phyloP scores from a whole-genome alignment of 2,797 vertebrate species.

The Tamandua tetradactyla region DNA sequence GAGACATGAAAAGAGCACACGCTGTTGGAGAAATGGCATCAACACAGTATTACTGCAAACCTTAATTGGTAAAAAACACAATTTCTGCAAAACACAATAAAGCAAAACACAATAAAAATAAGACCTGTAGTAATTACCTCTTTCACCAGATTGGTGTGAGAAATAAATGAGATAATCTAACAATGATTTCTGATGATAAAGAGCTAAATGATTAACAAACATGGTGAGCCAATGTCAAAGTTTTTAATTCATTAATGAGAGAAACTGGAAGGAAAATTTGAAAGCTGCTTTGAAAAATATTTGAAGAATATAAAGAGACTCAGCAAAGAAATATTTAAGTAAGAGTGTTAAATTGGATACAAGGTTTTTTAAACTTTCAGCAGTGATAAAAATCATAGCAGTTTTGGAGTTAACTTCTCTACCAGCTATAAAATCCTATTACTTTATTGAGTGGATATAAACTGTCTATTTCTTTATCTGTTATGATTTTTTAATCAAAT shows the following conservation, averaged over 20 bases:
- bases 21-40: no score
- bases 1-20: no score
- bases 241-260: constrained; percentile 24
- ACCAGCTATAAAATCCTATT: background rate
- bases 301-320: background rate
- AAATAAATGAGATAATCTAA: background rate
- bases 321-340: background rate
- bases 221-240: background rate
- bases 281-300: background rate
- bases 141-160: background rate
- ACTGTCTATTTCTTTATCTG: background rate
- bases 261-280: background rate
- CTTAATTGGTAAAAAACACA: no score
- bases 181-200: background rate
- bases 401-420: background rate
- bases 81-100: no score
- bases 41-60: no score
- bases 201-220: background rate
- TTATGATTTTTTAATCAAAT: background rate
- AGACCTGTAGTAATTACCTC: background rate
- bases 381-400: background rate
- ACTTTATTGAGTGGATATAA: background rate
- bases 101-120: no score
- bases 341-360: background rate
- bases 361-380: background rate